Base-by-base conservation (phyloP, 2,888 invertebrate genomes). In the Sialis fuliginosa region DNA sequence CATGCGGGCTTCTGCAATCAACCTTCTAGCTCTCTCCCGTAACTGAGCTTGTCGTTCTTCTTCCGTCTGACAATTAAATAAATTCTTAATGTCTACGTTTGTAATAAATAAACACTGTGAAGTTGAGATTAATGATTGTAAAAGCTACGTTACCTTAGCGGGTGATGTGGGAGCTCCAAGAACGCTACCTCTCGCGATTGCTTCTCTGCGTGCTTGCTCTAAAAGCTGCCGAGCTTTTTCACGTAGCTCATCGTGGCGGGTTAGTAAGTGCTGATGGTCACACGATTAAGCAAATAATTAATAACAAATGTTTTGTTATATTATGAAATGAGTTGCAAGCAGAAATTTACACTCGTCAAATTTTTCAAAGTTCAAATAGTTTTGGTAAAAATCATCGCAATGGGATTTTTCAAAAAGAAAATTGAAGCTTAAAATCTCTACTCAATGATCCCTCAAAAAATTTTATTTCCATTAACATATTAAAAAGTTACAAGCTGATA, bases 11-110 rank as follows among this genome's bases (percentile, higher is more conserved):
- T 92, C 90, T 0, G 88, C 88, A 50, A 95, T 91, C 46, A 95
- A 70, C 58, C 82, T 79, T 54, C 91, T 76, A 49, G 95, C 95
- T 61, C 92, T 71, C 63, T 93, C 93, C 6, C 89, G 71, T 53
- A 95, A 65, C 60, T 85, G 81, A 49, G 79, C 79, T 60, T 92
- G 90, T 55, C 91, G 74, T 59, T 91, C 91, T 58, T 88, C 87
- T 62, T 91, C 86, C 48, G 77, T 75, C 72, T 48, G 35, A 33
- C 43, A 42, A 45, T 47, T 44, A 41, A 35, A 44, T 41, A 37
- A 42, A 12, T 7, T 10, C 30, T n/a, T 33, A 45, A 40, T 40
- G 35, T 13, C 8, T 35, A 35, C 35, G 4, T 35, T 35, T 35
- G 35, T 35, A 35, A 35, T 35, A 8, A 22, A 22, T 22, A 22